These are phyloP conservation scores for Tribolium castaneum DNA, from an alignment of 1,140 invertebrate genomes.

Conservation along the genomic window DNA sequence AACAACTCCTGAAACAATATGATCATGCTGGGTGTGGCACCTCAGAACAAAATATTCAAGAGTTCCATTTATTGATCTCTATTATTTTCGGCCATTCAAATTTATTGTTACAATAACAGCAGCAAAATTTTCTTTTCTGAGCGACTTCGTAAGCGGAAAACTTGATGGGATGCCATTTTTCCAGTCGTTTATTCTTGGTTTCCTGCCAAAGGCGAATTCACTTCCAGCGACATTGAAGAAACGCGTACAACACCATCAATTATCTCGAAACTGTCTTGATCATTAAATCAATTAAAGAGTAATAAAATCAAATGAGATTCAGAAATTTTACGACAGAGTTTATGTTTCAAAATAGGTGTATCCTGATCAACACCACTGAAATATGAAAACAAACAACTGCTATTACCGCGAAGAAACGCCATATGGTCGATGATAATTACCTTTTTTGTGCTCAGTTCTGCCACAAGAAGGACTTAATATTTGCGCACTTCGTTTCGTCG, in stretches of 20 bases:
- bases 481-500: background rate
- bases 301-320: background rate
- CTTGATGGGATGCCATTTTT: background rate
- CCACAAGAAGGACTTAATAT: background rate
- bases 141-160: background rate
- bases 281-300: background rate
- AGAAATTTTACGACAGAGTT: background rate
- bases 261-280: background rate
- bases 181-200: background rate
- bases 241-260: background rate
- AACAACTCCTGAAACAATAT: background rate
- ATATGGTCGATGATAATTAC: constrained; percentile 27
- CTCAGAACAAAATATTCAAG: background rate
- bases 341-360: background rate
- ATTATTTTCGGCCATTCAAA: background rate
- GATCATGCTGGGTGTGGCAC: background rate
- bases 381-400: background rate
- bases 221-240: background rate
- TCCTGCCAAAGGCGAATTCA: background rate
- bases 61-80: background rate
- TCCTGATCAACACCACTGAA: background rate
- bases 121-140: background rate
- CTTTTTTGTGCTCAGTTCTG: background rate
- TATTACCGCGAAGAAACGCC: background rate
- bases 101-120: background rate